Base-by-base conservation (phyloP, 2,113 vertebrate genomes). In the Stegostoma tigrinum region DNA sequence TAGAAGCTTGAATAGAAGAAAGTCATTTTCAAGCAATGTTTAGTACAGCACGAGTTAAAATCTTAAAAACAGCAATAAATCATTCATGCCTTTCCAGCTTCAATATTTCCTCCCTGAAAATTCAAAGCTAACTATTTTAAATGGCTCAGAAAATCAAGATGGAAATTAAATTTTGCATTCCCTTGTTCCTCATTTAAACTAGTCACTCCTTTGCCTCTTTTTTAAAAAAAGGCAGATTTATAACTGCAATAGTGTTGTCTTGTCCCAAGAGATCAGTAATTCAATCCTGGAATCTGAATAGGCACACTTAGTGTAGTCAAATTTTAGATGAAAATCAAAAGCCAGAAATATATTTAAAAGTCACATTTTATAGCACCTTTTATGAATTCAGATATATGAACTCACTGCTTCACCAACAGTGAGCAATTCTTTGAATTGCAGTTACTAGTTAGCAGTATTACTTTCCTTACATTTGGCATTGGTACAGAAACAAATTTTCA, bases 251-350 rank as follows among this genome's bases (percentile, higher is more conserved):
- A 30, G 23, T 55, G 42, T 30, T 55, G 24, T 23, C 86, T 89
- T 30, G 86, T 89, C 23, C 45, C 86, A 89, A 89, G 86, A 89
- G 86, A 21, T 55, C 45, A 55, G 86, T 52, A 89, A 89, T 89
- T 48, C 86, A 89, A 48, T 55, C 48, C 86, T 52, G 27, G 45
- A 34, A 34, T 24, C 45, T 52, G 14, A 85, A 21, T 19, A 45
- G 38, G 3, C 21, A 38, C 19, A 75, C 80, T 45, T 38, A 85
- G 38, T 85, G 5, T 19, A 7, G 38, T 42, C 80, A 85, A 12
- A 85, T 85, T 83, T 55, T 42, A 24, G 48, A 55, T 52, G 86
- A 52, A 52, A 89, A 52, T 12, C 23, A 89, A 89, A 55, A 55
- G 24, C 8, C 24, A 21, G 38, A 80, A 15, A 55, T 48, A 30